Percentiles rank a stretch among this genome's conserved stretches.
These are phyloP conservation scores for Theodoxus fluviatilis DNA, from an alignment of 2,888 invertebrate genomes.

Conservation along the genomic window DNA sequence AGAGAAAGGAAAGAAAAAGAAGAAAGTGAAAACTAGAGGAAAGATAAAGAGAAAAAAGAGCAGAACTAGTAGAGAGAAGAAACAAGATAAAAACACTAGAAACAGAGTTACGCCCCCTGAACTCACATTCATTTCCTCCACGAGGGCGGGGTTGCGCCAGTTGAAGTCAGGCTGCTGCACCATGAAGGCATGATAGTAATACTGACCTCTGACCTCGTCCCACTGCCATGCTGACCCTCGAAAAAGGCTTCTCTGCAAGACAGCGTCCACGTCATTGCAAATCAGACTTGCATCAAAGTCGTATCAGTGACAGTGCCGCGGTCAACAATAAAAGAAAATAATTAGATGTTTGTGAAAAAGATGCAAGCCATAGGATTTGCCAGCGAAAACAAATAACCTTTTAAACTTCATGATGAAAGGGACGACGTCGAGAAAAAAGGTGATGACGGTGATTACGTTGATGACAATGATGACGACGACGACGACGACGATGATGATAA, in stretches of 20 bases:
- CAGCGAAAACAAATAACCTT: too few relatives aligned
- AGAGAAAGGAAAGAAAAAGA: background rate
- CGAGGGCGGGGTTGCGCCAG: constrained; percentile 73
- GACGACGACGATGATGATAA: too few relatives aligned
- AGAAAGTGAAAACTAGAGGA: background rate
- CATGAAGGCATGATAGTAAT: constrained; percentile 81
- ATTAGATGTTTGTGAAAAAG: too few relatives aligned
- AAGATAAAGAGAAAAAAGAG: background rate
- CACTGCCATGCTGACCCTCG: constrained; percentile 80
- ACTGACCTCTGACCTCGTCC: constrained; percentile 73
- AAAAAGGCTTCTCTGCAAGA: constrained; percentile 70
- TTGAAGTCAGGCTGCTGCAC: constrained; percentile 80
- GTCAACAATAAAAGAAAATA: too few relatives aligned
- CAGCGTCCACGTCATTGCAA: too few relatives aligned
- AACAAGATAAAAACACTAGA: too few relatives aligned
- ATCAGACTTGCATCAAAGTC: too few relatives aligned
- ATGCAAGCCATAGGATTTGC: too few relatives aligned
- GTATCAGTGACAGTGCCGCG: too few relatives aligned
- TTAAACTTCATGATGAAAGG: too few relatives aligned
- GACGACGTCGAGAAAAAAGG: background rate
- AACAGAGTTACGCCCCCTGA: too few relatives aligned
- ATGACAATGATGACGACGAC: background rate
- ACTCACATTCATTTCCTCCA: constrained; percentile 53
- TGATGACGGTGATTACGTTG: background rate
- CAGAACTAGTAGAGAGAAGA: background rate